These are phyloP conservation scores for Philereme vetulata DNA, from an alignment of 2,888 invertebrate genomes.

Conservation along the genomic window DNA sequence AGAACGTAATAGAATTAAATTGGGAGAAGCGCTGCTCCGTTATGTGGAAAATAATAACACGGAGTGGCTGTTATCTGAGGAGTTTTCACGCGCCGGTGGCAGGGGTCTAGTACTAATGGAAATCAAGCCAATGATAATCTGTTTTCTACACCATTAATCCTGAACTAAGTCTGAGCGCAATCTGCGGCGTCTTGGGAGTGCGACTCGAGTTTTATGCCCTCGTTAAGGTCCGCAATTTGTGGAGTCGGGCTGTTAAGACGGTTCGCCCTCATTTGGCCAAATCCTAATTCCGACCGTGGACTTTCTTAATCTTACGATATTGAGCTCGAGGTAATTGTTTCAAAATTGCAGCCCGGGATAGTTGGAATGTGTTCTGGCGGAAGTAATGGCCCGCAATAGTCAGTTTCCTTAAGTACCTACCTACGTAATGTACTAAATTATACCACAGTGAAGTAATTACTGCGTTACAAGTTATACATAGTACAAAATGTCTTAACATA, in stretches of 20 bases:
- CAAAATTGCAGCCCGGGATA: conserved; percentile 73
- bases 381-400: conserved; percentile 39
- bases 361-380: conserved; percentile 42
- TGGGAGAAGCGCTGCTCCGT: conserved; percentile 77
- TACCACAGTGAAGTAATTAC: no score
- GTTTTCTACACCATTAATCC: conserved; percentile 85
- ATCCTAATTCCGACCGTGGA: conserved; percentile 81
- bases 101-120: conserved; percentile 80
- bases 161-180: conserved; percentile 82
- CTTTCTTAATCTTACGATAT: conserved; percentile 83
- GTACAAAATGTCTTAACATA: no score
- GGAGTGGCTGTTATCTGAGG: conserved; percentile 74
- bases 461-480: no score
- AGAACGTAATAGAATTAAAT: conserved; percentile 83
- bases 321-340: conserved; percentile 82
- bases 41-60: conserved; percentile 83
- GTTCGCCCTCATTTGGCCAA: conserved; percentile 72
- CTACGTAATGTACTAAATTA: background rate
- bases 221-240: conserved; percentile 84
- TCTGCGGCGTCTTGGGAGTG: conserved; percentile 80
- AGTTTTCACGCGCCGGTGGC: conserved; percentile 81
- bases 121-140: conserved; percentile 84
- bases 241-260: conserved; percentile 81
- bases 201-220: conserved; percentile 81
- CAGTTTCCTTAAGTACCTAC: conserved; percentile 32